These are phyloP conservation scores for Drosophila santomea DNA, from an alignment of 1,140 invertebrate genomes.

Conservation along the genomic window DNA sequence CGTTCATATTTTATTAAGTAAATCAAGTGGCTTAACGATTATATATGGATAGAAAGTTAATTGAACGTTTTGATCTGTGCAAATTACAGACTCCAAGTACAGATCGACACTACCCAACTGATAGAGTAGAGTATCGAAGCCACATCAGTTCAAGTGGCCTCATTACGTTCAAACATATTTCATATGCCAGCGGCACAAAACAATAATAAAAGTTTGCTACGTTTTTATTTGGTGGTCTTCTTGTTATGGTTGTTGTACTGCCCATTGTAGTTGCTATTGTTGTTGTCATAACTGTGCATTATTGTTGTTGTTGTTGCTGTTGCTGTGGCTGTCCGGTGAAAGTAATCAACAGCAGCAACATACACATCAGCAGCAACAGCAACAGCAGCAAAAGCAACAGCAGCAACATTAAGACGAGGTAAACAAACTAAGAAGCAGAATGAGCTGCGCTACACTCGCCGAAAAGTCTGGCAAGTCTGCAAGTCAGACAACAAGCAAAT, in stretches of 20 bases:
- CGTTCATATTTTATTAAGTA: too few species aligned
- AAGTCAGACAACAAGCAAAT: slow-evolving; percentile 41
- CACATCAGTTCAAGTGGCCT: slow-evolving; percentile 50
- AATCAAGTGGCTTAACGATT: too few species aligned
- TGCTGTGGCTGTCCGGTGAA: slow-evolving; percentile 74
- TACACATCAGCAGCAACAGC: slow-evolving; percentile 29
- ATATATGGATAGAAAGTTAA: neutral
- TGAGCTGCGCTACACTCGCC: slow-evolving; percentile 64
- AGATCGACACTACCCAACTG: too few species aligned
- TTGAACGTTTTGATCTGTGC: neutral
- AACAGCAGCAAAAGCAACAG: slow-evolving; percentile 12
- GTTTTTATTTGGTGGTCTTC: slow-evolving; percentile 46
- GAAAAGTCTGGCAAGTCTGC: slow-evolving; percentile 22
- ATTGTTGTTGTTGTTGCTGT: slow-evolving; percentile 7
- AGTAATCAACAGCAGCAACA: slow-evolving; percentile 72
- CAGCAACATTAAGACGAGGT: slow-evolving; percentile 36
- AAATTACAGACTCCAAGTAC: too few species aligned
- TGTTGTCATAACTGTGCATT: slow-evolving; percentile 69
- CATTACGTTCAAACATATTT: slow-evolving; percentile 71
- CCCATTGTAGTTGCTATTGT: slow-evolving; percentile 37
- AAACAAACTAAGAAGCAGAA: slow-evolving; percentile 40
- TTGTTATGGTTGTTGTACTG: slow-evolving; percentile 17
- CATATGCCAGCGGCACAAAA: slow-evolving; percentile 57
- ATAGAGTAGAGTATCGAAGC: slow-evolving; percentile 19
- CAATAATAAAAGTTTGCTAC: slow-evolving; percentile 54